Percentiles rank a stretch among this genome's conserved stretches.
These are phyloP conservation scores for Anabas testudineus DNA, from an alignment of 2,797 vertebrate species.

Conservation along the genomic window DNA sequence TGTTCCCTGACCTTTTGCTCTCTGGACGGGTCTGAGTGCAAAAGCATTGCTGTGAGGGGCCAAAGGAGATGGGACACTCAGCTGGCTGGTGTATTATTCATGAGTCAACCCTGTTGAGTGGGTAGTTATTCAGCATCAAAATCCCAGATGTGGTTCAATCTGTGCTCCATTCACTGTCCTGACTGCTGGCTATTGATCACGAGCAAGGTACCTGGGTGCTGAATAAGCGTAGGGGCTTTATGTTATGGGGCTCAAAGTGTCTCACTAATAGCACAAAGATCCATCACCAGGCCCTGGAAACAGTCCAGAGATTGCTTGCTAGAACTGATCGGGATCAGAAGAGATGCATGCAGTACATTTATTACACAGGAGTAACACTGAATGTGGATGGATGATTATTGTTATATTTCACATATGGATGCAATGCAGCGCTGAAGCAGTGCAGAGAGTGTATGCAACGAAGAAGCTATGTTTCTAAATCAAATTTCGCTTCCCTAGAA, in stretches of 20 bases:
- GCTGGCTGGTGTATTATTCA: slow-evolving; percentile 78
- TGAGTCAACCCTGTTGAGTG: slow-evolving; percentile 75
- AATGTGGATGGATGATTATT: slow-evolving; percentile 51
- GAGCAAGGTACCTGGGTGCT: slow-evolving; percentile 81
- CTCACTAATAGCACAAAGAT: slow-evolving; percentile 81
- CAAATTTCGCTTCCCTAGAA: slow-evolving; percentile 25
- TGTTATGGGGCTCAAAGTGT: slow-evolving; percentile 77
- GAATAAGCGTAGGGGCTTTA: slow-evolving; percentile 85
- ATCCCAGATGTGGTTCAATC: slow-evolving; percentile 85
- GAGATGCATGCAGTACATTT: slow-evolving; percentile 53
- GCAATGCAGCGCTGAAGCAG: background rate
- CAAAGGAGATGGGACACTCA: slow-evolving; percentile 62
- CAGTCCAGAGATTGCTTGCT: slow-evolving; percentile 54
- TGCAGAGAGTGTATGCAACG: background rate
- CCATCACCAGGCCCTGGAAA: slow-evolving; percentile 79
- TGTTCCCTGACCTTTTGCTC: slow-evolving; percentile 57
- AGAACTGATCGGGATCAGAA: slow-evolving; percentile 50
- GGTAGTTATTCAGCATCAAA: slow-evolving; percentile 79
- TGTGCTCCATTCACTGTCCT: slow-evolving; percentile 81
- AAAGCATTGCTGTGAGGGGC: slow-evolving; percentile 59
- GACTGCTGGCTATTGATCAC: slow-evolving; percentile 87
- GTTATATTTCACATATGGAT: slow-evolving; percentile 28
- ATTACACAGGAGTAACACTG: slow-evolving; percentile 45
- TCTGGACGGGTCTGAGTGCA: slow-evolving; percentile 58
- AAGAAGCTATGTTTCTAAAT: slow-evolving; percentile 18